phyloP scores from a whole-genome alignment of 2,113 vertebrate genomes.

The Riparia riparia region DNA sequence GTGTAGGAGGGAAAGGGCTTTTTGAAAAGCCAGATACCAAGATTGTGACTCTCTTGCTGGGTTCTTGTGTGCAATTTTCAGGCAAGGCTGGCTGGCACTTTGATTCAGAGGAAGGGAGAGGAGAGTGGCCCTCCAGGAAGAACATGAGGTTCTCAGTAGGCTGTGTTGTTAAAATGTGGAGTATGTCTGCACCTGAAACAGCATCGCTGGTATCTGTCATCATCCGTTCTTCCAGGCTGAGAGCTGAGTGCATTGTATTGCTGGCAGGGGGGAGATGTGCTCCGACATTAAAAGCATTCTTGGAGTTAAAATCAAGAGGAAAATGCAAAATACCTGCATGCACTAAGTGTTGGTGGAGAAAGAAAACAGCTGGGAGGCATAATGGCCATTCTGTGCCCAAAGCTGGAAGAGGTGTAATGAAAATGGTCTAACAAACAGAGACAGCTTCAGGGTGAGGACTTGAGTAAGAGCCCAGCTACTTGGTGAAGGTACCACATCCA shows the following conservation, averaged over 20 bases:
- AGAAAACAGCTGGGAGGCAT: not conserved
- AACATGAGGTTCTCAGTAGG: constrained; percentile 58
- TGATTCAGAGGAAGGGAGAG: constrained; percentile 51
- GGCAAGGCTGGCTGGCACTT: constrained; percentile 39
- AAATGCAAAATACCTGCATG: constrained; percentile 25
- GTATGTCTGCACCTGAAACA: constrained; percentile 52
- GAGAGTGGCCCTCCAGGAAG: constrained; percentile 65
- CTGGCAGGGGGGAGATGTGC: not conserved
- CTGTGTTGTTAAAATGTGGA: constrained; percentile 58
- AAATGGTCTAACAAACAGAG: not conserved
- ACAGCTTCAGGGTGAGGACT: not conserved
- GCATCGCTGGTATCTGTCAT: constrained; percentile 6
- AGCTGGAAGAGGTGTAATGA: not conserved
- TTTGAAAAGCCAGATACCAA: constrained; percentile 63
- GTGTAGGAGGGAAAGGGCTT: constrained; percentile 66
- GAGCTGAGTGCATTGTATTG: constrained; percentile 27
- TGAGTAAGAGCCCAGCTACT: not conserved
- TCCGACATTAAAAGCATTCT: constrained; percentile 52
- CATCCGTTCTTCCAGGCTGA: not conserved
- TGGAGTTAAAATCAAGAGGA: constrained; percentile 33
- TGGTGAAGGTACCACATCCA: not conserved
- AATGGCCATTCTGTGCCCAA: not conserved
- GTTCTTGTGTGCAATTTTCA: constrained; percentile 68
- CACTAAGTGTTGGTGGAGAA: not conserved
- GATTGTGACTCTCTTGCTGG: constrained; percentile 59